Evolutionary conservation across 2,113 vertebrate genomes (phyloP).

Genomic region (Ellobius talpinus): DNA sequence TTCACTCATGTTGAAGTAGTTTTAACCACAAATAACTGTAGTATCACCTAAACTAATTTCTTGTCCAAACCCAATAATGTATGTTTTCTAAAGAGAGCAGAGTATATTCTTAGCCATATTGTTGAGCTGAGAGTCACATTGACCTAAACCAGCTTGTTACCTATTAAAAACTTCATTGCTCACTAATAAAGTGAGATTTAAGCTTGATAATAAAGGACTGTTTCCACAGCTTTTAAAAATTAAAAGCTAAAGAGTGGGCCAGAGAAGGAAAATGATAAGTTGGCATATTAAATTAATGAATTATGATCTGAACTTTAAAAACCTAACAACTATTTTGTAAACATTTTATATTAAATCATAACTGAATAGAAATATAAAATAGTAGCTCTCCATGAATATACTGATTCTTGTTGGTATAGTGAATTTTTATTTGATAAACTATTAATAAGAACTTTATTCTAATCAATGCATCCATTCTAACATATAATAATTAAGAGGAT

Average conservation of each 20-base stretch:
- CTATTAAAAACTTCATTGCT: neutral
- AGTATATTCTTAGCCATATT: neutral
- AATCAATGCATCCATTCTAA: neutral
- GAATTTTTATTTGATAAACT: neutral
- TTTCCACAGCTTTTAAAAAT: neutral
- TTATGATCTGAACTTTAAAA: slow-evolving; percentile 63
- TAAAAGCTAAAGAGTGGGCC: slow-evolving; percentile 42
- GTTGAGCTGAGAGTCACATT: neutral
- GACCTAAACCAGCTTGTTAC: neutral
- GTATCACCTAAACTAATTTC: neutral
- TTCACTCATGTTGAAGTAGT: slow-evolving; percentile 6
- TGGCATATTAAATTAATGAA: neutral
- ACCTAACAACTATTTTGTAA: neutral
- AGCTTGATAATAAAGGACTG: neutral
- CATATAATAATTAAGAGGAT: neutral
- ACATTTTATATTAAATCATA: neutral
- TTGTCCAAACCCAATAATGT: neutral
- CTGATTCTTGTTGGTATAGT: neutral
- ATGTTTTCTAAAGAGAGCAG: slow-evolving; percentile 13
- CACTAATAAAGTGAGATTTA: slow-evolving; percentile 41
- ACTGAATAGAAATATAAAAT: neutral
- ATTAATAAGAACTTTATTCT: neutral
- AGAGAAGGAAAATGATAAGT: neutral
- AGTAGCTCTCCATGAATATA: neutral
- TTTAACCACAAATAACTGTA: slow-evolving; percentile 20